Evolutionary conservation across 1,140 invertebrate genomes (phyloP).

Genomic region (Neodiprion fabricii): DNA sequence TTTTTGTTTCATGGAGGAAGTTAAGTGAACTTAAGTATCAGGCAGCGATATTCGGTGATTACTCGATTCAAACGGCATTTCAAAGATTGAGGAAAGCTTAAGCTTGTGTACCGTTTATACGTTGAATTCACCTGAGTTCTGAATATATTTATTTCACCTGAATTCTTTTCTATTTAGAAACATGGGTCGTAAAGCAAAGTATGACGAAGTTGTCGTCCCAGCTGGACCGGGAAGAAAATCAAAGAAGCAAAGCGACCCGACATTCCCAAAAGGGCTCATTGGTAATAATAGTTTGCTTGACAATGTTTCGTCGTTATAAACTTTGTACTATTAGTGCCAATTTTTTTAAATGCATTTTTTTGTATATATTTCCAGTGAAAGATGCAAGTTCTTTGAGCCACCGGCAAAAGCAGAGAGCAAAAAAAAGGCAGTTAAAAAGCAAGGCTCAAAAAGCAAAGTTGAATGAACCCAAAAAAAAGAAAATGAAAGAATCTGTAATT

Average conservation of each 20-base stretch:
- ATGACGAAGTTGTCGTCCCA: constrained; percentile 70
- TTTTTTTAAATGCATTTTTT: constrained; percentile 22
- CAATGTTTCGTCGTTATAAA: constrained; percentile 11
- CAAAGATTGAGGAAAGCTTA: no score
- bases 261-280: constrained; percentile 68
- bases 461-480: constrained; percentile 26
- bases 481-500: constrained; percentile 30
- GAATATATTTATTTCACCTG: no score
- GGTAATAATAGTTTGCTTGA: constrained; percentile 46
- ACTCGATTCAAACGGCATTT: no score
- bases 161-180: constrained; percentile 11
- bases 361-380: constrained; percentile 47
- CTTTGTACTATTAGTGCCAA: constrained; percentile 23
- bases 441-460: constrained; percentile 50
- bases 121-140: no score
- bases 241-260: constrained; percentile 82
- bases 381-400: constrained; percentile 67
- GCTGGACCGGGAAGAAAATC: constrained; percentile 85
- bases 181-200: constrained; percentile 91
- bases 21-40: no score
- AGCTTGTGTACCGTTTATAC: no score
- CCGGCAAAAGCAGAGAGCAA: constrained; percentile 71
- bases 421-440: constrained; percentile 69
- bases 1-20: no score
- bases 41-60: no score